phyloP scores from a whole-genome alignment of 2,888 invertebrate species.

The Acanthopleura granulata region DNA sequence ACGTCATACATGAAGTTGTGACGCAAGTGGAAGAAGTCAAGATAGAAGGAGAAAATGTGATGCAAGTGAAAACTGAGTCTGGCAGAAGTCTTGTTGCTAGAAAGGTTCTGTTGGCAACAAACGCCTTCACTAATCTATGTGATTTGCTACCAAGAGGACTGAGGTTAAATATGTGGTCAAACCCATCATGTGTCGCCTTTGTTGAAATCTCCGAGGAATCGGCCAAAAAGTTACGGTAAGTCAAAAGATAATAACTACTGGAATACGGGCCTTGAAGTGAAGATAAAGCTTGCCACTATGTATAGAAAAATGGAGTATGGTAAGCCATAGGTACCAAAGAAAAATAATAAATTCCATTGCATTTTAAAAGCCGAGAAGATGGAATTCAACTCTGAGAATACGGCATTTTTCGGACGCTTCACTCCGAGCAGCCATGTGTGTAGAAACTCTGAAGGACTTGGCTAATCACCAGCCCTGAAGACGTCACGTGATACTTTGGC shows the following conservation, averaged over 20 bases:
- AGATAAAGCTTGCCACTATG: no score
- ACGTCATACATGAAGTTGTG: slow-evolving; percentile 38
- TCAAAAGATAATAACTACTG: neutral
- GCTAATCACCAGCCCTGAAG: no score
- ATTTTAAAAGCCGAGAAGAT: no score
- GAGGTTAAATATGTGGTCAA: neutral
- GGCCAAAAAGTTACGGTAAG: slow-evolving; percentile 31
- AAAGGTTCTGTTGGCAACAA: slow-evolving; percentile 40
- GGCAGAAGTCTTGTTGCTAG: slow-evolving; percentile 26
- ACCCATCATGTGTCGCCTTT: slow-evolving; percentile 32
- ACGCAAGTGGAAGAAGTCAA: slow-evolving; percentile 23
- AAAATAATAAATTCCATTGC: no score
- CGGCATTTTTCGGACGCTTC: no score
- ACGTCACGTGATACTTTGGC: no score
- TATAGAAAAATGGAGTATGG: no score
- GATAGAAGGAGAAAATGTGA: slow-evolving; percentile 24
- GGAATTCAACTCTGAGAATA: no score
- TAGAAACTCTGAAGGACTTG: no score
- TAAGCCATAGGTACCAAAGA: no score
- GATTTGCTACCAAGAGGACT: slow-evolving; percentile 28
- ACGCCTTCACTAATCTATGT: slow-evolving; percentile 35
- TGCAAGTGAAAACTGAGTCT: slow-evolving; percentile 33
- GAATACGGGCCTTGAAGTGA: neutral
- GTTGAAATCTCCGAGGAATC: slow-evolving; percentile 29
- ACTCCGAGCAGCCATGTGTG: no score